Base-by-base conservation (phyloP, 2,797 vertebrate species). In the Dendrocincla tyrannina region DNA sequence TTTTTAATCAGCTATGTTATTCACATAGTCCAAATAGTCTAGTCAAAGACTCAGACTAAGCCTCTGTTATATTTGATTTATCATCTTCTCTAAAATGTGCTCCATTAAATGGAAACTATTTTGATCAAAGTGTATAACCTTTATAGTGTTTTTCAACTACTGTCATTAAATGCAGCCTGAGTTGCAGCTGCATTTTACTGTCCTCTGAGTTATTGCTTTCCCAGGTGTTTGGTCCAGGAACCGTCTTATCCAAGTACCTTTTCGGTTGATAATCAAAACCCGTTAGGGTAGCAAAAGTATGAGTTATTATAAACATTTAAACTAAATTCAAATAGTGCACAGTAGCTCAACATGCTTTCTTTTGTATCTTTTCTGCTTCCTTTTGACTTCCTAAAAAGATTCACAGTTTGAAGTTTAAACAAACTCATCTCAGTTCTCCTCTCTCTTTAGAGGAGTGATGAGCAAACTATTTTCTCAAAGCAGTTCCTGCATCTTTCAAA, bases 101-200 rank as follows among this genome's bases (percentile, higher is more conserved):
- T 44, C 60, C 47, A 69, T 68, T 83, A 95, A 75, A 89, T 56
- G 49, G 90, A 96, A 94, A 72, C 33, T 56, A 46, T 93, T 93
- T 80, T 66, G 28, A 94, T 88, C 76, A 88, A 82, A 80, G 32
- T 10, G 6, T 39, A 76, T 44, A 85, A 81, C 41, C 50, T 88
- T 85, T 20, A 76, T 10, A 64, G 73, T 9, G 56, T 32, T 91
- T 91, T 94, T 94, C 84, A 91, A 84, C 28, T 60, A 33, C 80
- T 92, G 30, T 70, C 89, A 77, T 93, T 96, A 97, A 96, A 97
- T 9, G 32, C 72, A 87, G 87, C 53, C 89, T 53, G 39, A 69
- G 63, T 66, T 89, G 80, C 94, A 94, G 94, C 95, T 97, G 94
- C 52, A 73, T 91, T 96, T 96, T 89, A 85, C 78, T 58, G 72